phyloP scores from a whole-genome alignment of 2,888 invertebrate species.

The Ichneumoninae sp. region DNA sequence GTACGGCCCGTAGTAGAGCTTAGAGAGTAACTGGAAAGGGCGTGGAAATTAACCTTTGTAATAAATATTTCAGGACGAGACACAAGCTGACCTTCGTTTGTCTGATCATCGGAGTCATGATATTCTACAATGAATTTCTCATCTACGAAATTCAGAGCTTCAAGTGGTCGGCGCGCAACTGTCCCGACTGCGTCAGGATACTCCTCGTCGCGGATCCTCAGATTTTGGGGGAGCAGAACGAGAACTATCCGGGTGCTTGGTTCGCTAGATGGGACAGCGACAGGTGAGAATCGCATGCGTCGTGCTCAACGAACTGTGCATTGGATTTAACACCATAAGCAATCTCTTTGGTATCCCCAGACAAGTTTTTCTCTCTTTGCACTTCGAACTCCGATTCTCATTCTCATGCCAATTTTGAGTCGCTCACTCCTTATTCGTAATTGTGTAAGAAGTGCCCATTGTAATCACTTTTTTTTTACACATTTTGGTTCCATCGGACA shows the following conservation, averaged over 20 bases:
- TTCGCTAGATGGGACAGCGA: slow-evolving; percentile 95
- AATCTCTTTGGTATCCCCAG: no score
- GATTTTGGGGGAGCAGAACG: slow-evolving; percentile 93
- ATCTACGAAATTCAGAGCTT: slow-evolving; percentile 86
- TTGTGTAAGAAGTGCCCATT: no score
- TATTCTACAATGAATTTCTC: slow-evolving; percentile 87
- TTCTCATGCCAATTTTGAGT: no score
- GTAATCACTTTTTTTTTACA: no score
- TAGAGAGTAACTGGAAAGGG: background rate
- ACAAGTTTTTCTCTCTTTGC: no score
- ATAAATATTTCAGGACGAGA: slow-evolving; percentile 72
- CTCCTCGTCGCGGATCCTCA: slow-evolving; percentile 96
- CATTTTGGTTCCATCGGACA: no score
- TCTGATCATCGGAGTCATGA: slow-evolving; percentile 71
- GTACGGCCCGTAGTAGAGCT: no score
- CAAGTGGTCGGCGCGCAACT: slow-evolving; percentile 84
- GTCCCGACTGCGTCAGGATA: slow-evolving; percentile 87
- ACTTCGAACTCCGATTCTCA: no score
- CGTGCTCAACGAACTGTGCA: background rate
- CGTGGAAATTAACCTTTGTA: slow-evolving; percentile 1
- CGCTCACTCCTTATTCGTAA: no score
- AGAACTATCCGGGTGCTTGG: slow-evolving; percentile 88
- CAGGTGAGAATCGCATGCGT: slow-evolving; percentile 86
- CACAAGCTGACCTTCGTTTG: slow-evolving; percentile 73
- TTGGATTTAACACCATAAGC: no score